These are phyloP conservation scores for Oncorhynchus nerka DNA, from an alignment of 2,113 vertebrate genomes.

Conservation along the genomic window DNA sequence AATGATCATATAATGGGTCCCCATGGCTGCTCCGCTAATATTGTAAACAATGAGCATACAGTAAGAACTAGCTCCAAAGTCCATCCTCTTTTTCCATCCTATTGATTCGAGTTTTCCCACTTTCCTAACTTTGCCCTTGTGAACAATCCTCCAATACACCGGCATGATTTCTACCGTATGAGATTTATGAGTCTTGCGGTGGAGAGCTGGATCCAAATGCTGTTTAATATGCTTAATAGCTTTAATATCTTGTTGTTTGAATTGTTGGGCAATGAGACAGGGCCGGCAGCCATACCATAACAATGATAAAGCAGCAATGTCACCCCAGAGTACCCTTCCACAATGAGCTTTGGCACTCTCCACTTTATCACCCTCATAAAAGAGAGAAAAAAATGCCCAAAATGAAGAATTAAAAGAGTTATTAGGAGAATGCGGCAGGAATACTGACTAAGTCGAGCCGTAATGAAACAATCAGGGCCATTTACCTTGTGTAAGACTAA, in stretches of 20 bases:
- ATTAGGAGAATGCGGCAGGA: constrained; percentile 53
- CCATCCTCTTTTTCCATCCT: constrained; percentile 1
- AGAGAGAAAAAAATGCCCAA: constrained; percentile 41
- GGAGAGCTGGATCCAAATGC: constrained; percentile 30
- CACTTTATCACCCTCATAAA: constrained; percentile 50
- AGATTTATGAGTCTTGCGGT: constrained; percentile 47
- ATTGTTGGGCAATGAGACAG: constrained; percentile 47
- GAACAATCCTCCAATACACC: constrained; percentile 32
- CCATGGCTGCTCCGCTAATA: background rate
- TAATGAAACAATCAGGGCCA: constrained; percentile 64
- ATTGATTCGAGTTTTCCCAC: constrained; percentile 13
- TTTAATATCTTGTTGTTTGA: constrained; percentile 65
- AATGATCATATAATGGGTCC: constrained; percentile 20
- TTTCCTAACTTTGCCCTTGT: constrained; percentile 42
- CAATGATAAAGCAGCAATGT: constrained; percentile 59
- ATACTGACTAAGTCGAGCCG: constrained; percentile 48
- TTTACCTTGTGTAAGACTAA: constrained; percentile 50
- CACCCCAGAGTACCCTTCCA: constrained; percentile 33
- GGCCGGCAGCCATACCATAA: constrained; percentile 43
- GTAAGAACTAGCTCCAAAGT: background rate
- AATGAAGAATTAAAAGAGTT: constrained; percentile 60
- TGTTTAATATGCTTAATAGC: constrained; percentile 57
- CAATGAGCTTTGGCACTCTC: constrained; percentile 4
- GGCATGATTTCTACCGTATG: constrained; percentile 24
- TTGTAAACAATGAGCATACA: constrained; percentile 8